Evolutionary conservation across 2,113 vertebrate genomes (phyloP).

Genomic region (Sakesphorus luctuosus): DNA sequence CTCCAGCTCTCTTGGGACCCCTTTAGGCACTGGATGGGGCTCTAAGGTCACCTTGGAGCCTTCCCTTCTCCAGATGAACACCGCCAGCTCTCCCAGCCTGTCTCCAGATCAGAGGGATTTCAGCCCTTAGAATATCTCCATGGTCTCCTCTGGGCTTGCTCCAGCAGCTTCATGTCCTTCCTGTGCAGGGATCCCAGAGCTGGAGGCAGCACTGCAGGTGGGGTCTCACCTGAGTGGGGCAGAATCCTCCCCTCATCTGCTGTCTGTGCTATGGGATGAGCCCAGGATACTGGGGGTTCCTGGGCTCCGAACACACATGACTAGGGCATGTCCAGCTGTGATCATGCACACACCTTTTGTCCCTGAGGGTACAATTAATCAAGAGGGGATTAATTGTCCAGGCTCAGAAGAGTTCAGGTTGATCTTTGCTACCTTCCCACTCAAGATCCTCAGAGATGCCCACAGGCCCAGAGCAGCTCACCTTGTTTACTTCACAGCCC

Average conservation of each 20-base stretch:
- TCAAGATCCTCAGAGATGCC: background rate
- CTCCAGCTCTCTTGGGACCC: background rate
- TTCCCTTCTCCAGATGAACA: background rate
- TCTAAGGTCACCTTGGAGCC: background rate
- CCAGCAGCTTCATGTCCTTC: background rate
- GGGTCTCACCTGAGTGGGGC: background rate
- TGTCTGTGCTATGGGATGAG: background rate
- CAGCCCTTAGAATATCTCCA: background rate
- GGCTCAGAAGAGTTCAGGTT: background rate
- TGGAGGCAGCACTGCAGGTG: background rate
- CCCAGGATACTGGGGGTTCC: background rate
- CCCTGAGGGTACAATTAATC: background rate
- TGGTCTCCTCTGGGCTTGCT: background rate
- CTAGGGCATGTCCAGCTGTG: background rate
- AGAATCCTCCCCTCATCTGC: background rate
- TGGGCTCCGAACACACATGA: background rate
- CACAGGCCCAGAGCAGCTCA: background rate
- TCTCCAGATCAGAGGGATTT: background rate
- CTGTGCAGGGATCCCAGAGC: background rate
- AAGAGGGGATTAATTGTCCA: background rate
- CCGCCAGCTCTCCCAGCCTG: background rate
- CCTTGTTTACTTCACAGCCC: background rate
- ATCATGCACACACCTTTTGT: accelerated
- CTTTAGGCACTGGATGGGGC: too few species aligned
- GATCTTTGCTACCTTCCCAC: background rate